Conservation (phyloP, 2,797 vertebrate species). For the Chromobotia macracanthus region DNA sequence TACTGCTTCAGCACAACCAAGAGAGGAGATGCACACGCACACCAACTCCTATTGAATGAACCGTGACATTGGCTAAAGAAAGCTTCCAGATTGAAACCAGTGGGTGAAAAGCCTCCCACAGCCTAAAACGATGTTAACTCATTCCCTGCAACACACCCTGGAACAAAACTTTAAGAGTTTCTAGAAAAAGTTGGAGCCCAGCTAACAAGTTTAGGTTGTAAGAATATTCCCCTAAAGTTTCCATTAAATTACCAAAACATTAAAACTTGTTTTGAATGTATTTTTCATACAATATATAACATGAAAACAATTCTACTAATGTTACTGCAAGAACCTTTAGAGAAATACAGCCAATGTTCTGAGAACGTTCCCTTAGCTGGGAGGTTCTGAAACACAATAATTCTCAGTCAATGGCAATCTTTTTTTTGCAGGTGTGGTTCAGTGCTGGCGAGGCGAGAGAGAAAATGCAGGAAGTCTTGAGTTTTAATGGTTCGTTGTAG, state of each 20-base stretch:
- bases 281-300: no score
- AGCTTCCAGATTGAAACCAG: conserved; percentile 30
- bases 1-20: conserved; percentile 6
- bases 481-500: conserved; percentile 62
- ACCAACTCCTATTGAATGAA: neutral
- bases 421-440: conserved; percentile 12
- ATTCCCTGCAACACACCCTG: neutral
- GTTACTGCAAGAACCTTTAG: no score
- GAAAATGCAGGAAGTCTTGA: neutral
- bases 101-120: neutral
- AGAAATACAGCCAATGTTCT: no score
- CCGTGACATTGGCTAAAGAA: conserved; percentile 39
- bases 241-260: no score
- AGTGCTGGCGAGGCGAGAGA: neutral
- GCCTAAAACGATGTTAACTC: neutral
- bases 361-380: neutral
- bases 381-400: neutral
- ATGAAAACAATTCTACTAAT: no score
- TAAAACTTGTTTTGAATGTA: no score
- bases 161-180: neutral
- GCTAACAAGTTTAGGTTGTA: no score
- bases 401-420: neutral
- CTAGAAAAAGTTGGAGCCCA: neutral
- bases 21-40: neutral
- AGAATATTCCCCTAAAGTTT: no score